These are phyloP conservation scores for Schizopygopsis pylzovi DNA, from an alignment of 2,797 vertebrate species.

Conservation along the genomic window DNA sequence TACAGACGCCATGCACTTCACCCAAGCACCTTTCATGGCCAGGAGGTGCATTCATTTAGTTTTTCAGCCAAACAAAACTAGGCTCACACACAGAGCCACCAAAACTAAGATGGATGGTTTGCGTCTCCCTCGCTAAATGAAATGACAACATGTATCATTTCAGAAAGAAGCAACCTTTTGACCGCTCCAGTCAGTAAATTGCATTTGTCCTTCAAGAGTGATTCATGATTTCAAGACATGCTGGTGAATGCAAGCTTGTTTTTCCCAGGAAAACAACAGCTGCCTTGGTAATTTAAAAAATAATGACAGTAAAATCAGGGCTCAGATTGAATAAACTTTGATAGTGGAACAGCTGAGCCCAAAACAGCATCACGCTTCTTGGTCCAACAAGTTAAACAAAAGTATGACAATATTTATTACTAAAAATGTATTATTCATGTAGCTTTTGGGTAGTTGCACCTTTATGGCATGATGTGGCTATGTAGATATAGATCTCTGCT, in stretches of 20 bases:
- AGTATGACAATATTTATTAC: neutral
- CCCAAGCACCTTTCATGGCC: slow-evolving; percentile 36
- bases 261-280: slow-evolving; percentile 54
- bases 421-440: neutral
- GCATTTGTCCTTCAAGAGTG: slow-evolving; percentile 54
- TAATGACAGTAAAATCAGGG: slow-evolving; percentile 51
- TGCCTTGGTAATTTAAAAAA: slow-evolving; percentile 54
- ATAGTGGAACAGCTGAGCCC: slow-evolving; percentile 30
- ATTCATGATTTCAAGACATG: slow-evolving; percentile 36
- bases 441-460: neutral
- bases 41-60: slow-evolving; percentile 46
- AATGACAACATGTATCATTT: slow-evolving; percentile 38
- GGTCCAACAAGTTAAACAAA: neutral
- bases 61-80: slow-evolving; percentile 29
- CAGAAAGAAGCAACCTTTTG: slow-evolving; percentile 28
- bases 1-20: slow-evolving; percentile 42
- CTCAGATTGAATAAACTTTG: slow-evolving; percentile 42
- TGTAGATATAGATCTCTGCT: neutral
- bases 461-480: neutral
- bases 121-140: slow-evolving; percentile 35
- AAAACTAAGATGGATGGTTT: slow-evolving; percentile 23
- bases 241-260: slow-evolving; percentile 39
- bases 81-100: neutral
- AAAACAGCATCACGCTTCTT: neutral
- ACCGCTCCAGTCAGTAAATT: slow-evolving; percentile 47